Evolutionary conservation across 2,797 vertebrate species (phyloP), one percentile per base, ranked within the genome.

Genomic region (Phrynocephalus vlangalii): DNA sequence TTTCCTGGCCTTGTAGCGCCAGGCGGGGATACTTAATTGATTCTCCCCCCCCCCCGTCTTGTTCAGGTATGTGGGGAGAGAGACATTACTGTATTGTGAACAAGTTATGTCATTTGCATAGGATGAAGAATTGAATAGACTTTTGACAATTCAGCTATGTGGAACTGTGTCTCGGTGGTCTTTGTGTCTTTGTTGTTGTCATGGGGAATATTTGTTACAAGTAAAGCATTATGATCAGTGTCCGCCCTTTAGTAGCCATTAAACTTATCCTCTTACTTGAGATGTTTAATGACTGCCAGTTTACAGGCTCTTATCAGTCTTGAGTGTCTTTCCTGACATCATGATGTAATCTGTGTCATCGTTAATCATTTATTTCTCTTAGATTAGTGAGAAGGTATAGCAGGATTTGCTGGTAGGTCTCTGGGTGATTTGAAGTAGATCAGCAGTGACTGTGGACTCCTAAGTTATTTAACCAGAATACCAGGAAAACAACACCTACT

Each of bases 81-180:
- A 83, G 30, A 11, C 92, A 89, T 78, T 50, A 52, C 48, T 90
- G 90, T 91, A 88, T 89, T 86, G 63, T 87, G 77, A 78, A 4
- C 87, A 75, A 16, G 82, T 0, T 86, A 83, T 75, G 77, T 85
- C n/a, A 86, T 94, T 93, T 93, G 79, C 88, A 92, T 92, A 67
- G 66, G 60, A 0, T 26, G 84, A 86, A 86, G 68, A 0, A 86
- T 90, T 67, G 52, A 24, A 67, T 11, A 1, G 7, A 56, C 48
- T 15, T 20, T 63, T 52, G 18, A 30, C 28, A 77, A 71, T 56
- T 28, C 68, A 50, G n/a, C n/a, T n/a, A n/a, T n/a, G n/a, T n/a
- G n/a, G n/a, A n/a, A 13, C 15, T 86, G 38, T 44, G 38, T 44
- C 38, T 44, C 38, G 38, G 38, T 44, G 44, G 93, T 6, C 70